These are phyloP conservation scores for Phainopepla nitens DNA, from an alignment of 2,113 vertebrate species.

Conservation along the genomic window DNA sequence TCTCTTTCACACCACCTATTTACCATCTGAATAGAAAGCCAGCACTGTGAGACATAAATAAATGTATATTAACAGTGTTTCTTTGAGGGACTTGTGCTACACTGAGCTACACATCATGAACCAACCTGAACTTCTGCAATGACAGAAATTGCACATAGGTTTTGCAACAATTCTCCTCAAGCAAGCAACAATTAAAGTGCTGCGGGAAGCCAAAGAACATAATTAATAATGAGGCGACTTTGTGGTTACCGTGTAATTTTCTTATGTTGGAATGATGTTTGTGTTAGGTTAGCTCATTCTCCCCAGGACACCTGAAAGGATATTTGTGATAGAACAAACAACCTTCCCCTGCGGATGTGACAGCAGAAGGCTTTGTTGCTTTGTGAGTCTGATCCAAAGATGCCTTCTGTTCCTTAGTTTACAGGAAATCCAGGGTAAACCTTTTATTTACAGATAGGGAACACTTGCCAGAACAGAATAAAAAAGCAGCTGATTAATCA, in stretches of 20 bases:
- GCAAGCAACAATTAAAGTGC: background rate
- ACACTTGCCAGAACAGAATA: constrained; percentile 62
- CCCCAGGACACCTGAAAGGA: constrained; percentile 42
- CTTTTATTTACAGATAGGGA: constrained; percentile 72
- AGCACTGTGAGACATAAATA: constrained; percentile 33
- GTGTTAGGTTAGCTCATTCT: constrained; percentile 21
- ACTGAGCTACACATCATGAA: background rate
- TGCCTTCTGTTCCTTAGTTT: constrained; percentile 58
- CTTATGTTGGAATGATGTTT: constrained; percentile 17
- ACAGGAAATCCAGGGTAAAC: constrained; percentile 68
- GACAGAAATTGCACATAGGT: background rate
- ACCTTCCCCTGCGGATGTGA: constrained; percentile 1
- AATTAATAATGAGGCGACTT: background rate
- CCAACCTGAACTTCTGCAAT: background rate
- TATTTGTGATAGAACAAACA: background rate
- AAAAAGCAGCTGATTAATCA: constrained; percentile 73
- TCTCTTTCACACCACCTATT: constrained; percentile 67
- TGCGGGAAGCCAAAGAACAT: background rate
- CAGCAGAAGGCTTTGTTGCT: constrained; percentile 54
- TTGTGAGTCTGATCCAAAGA: constrained; percentile 53
- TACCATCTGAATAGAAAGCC: constrained; percentile 63
- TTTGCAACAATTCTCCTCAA: background rate
- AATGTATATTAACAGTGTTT: background rate
- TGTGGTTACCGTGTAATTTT: background rate
- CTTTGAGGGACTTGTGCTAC: background rate